Conservation (phyloP, 2,797 vertebrate genomes). For the Sebastes miniatus region DNA sequence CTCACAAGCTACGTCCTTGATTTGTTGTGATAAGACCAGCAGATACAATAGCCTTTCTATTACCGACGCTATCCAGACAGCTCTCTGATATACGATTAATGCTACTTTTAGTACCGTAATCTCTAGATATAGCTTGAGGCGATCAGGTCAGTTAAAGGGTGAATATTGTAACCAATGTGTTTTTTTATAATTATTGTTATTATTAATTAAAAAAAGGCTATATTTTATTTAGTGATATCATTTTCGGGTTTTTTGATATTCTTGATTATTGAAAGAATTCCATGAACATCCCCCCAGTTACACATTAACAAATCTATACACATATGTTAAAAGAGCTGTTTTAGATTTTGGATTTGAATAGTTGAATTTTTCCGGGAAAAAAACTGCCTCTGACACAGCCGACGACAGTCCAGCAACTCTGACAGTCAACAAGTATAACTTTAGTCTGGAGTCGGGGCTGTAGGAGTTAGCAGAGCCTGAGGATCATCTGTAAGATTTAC, state of each 20-base stretch:
- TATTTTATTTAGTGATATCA: not conserved
- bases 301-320: not conserved
- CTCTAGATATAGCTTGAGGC: not conserved
- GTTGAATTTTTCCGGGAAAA: not conserved
- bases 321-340: not conserved
- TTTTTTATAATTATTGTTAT: not conserved
- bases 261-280: not conserved
- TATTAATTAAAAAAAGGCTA: not conserved
- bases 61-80: not conserved
- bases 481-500: not conserved
- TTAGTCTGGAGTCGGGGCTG: not conserved
- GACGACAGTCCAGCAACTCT: not conserved
- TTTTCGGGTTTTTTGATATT: not conserved
- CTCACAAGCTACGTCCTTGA: conserved; percentile 40
- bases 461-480: not conserved
- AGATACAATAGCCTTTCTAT: conserved; percentile 32
- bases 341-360: not conserved
- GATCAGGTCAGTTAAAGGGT: not conserved
- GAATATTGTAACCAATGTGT: not conserved
- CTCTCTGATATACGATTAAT: not conserved
- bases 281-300: not conserved
- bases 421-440: not conserved
- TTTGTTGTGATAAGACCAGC: conserved; percentile 57
- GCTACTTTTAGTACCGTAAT: not conserved
- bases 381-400: not conserved